Evolutionary conservation across 1,140 invertebrate genomes (phyloP).

Genomic region (Catajapyx aquilonaris): DNA sequence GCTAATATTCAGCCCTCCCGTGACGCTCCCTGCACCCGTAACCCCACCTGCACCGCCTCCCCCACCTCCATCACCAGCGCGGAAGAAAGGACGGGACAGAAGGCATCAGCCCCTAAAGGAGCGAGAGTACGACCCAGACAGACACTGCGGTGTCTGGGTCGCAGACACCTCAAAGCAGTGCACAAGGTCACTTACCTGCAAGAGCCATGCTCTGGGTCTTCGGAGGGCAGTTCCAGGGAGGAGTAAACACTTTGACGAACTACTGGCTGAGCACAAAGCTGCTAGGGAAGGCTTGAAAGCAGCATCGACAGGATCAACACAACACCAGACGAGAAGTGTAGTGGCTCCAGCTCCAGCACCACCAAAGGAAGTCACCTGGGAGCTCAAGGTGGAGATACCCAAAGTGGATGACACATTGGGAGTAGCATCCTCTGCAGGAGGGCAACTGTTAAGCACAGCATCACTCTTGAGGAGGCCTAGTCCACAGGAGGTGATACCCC

Average conservation of each 20-base stretch:
- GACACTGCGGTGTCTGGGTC: slow-evolving; percentile 55
- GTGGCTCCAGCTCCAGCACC: too few relatives aligned
- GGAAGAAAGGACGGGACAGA: slow-evolving; percentile 29
- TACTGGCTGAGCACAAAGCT: slow-evolving; percentile 52
- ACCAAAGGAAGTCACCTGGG: too few relatives aligned
- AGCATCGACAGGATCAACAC: too few relatives aligned
- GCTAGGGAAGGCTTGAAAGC: slow-evolving; percentile 28
- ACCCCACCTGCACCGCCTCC: background rate
- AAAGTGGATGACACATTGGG: too few relatives aligned
- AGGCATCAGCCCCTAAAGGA: slow-evolving; percentile 36
- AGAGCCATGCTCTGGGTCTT: slow-evolving; percentile 54
- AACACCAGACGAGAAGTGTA: too few relatives aligned
- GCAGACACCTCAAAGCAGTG: slow-evolving; percentile 46
- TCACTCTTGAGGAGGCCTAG: too few relatives aligned
- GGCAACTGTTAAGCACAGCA: too few relatives aligned
- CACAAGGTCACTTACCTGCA: slow-evolving; percentile 61
- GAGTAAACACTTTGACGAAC: slow-evolving; percentile 52
- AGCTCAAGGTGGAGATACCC: too few relatives aligned
- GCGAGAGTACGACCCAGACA: slow-evolving; percentile 55
- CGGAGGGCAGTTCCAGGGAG: slow-evolving; percentile 47
- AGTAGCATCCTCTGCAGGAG: too few relatives aligned
- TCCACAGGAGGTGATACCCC: too few relatives aligned
- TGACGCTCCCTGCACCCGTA: background rate
- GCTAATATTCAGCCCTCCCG: too few relatives aligned
- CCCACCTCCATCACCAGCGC: slow-evolving; percentile 10